A percentile compares a stretch with the other conserved stretches of the same genome.
Evolutionary conservation across 2,888 invertebrate species (phyloP).

Genomic region (Maniola hyperantus): DNA sequence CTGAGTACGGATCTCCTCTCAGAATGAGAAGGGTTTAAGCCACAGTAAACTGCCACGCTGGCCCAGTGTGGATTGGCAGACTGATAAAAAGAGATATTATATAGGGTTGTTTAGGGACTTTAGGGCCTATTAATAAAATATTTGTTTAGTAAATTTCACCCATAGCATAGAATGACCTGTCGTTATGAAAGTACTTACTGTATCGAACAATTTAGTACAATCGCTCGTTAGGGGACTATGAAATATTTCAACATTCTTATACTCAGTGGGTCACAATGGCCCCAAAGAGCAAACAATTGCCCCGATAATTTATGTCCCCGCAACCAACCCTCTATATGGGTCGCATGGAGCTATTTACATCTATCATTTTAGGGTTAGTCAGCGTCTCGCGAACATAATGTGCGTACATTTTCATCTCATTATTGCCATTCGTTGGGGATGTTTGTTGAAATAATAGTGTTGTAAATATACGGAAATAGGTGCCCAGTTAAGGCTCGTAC

Average conservation of each 20-base stretch:
- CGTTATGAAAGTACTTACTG: slow-evolving; percentile 10
- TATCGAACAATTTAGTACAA: slow-evolving; percentile 15
- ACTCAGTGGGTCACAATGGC: slow-evolving; percentile 53
- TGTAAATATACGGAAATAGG: slow-evolving; percentile 8
- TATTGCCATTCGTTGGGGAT: slow-evolving; percentile 20
- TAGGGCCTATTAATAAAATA: background rate
- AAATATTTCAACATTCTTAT: slow-evolving; percentile 23
- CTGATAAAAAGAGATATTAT: no score
- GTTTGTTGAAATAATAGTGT: slow-evolving; percentile 21
- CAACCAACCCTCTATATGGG: slow-evolving; percentile 55
- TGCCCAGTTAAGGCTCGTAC: background rate
- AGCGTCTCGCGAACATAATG: slow-evolving; percentile 41
- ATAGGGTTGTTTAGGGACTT: background rate
- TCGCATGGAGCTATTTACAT: slow-evolving; percentile 58
- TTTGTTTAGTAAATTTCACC: background rate
- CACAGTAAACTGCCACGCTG: no score
- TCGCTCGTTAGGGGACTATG: slow-evolving; percentile 1
- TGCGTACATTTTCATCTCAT: slow-evolving; percentile 31
- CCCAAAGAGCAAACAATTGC: slow-evolving; percentile 71
- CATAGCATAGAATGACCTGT: slow-evolving; percentile 6
- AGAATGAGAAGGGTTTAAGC: no score
- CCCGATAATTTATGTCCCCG: slow-evolving; percentile 66
- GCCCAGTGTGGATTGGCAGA: no score
- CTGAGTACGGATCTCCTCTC: no score
- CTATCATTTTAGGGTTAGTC: slow-evolving; percentile 65